Evolutionary conservation across 2,888 invertebrate species (phyloP).

Genomic region (Anarsia innoxiella): DNA sequence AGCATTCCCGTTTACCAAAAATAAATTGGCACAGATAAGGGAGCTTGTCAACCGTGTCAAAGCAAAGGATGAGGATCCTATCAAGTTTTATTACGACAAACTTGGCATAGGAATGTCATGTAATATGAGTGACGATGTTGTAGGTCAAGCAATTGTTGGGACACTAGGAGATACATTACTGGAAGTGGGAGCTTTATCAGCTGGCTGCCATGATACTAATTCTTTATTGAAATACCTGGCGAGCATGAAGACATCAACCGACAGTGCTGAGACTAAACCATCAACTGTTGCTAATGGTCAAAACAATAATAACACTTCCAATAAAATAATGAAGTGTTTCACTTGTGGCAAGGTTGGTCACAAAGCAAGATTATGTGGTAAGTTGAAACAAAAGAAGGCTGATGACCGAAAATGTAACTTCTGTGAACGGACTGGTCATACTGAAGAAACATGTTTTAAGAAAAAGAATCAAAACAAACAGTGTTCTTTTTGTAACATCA

Average conservation of each 20-base stretch:
- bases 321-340: conserved; percentile 7
- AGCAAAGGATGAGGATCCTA: conserved; percentile 13
- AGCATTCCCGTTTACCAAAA: conserved; percentile 1
- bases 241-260: background rate
- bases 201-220: no score
- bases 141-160: no score
- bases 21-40: conserved; percentile 9
- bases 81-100: conserved; percentile 15
- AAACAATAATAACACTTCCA: background rate
- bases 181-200: no score
- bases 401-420: background rate
- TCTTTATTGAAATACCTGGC: no score
- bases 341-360: conserved; percentile 14
- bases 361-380: conserved; percentile 7
- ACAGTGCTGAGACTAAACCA: background rate
- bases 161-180: no score
- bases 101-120: no score
- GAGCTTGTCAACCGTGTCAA: no score
- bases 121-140: no score
- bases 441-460: background rate
- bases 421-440: background rate
- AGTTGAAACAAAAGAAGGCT: background rate
- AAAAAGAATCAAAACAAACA: background rate
- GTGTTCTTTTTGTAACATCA: background rate
- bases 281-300: no score